Conservation (phyloP, 2,888 invertebrate genomes). For the Perdita meconis region DNA sequence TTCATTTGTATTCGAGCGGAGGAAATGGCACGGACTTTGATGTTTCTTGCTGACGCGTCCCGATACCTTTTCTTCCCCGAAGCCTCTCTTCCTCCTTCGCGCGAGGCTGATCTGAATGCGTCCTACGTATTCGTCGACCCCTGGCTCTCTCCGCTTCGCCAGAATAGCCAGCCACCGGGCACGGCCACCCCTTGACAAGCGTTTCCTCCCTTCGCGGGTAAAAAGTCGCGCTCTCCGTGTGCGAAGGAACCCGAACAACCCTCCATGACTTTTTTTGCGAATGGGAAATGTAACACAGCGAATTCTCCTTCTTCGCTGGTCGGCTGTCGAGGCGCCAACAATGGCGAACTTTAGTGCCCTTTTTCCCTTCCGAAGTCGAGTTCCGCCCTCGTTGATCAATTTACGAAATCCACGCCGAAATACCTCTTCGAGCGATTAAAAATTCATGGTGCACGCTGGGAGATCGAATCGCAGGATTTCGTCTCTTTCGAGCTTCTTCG, state of each 20-base stretch:
- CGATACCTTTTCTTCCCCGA: constrained; percentile 66
- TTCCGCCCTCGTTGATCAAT: too few species aligned
- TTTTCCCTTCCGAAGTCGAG: too few species aligned
- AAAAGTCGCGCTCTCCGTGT: constrained; percentile 54
- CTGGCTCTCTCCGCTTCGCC: constrained; percentile 7
- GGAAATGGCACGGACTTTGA: constrained; percentile 77
- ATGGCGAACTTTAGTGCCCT: background rate
- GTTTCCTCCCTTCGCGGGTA: constrained; percentile 49
- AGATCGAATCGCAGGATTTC: too few species aligned
- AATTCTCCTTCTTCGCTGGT: background rate
- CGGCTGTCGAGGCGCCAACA: background rate
- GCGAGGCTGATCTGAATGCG: constrained; percentile 80
- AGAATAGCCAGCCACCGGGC: constrained; percentile 57
- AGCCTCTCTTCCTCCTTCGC: constrained; percentile 39
- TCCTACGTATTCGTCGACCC: constrained; percentile 76
- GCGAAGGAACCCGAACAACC: constrained; percentile 15
- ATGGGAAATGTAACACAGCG: background rate
- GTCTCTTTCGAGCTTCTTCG: too few species aligned
- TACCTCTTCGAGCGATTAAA: too few species aligned
- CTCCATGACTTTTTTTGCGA: background rate
- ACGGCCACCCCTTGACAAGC: constrained; percentile 51
- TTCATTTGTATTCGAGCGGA: constrained; percentile 75
- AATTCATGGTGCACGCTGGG: too few species aligned
- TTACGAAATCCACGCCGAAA: too few species aligned
- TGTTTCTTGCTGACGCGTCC: constrained; percentile 77